Conservation (phyloP, 2,113 vertebrate species). For the Hemicordylus capensis region DNA sequence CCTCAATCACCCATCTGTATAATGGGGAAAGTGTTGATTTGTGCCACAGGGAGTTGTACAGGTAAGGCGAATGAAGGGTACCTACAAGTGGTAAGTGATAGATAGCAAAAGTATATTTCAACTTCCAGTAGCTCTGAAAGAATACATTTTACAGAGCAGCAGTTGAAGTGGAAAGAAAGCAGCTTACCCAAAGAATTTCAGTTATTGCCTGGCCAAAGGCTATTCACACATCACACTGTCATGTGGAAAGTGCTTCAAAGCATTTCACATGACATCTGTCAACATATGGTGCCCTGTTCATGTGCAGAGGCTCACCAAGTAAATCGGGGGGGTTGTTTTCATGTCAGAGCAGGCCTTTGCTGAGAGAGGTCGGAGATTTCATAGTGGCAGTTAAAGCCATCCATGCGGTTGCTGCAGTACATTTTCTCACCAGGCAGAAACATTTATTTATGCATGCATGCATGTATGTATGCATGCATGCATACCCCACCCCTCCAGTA, state of each 20-base stretch:
- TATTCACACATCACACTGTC: background rate
- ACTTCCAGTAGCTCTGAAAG: background rate
- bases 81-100: background rate
- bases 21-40: background rate
- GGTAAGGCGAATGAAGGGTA: background rate
- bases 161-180: background rate
- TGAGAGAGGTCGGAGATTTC: background rate
- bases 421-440: no score
- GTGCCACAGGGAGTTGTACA: background rate
- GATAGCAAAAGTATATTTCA: background rate
- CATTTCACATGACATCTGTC: background rate
- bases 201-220: background rate
- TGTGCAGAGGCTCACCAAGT: background rate
- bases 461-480: no score
- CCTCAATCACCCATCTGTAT: background rate
- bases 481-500: no score
- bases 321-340: background rate
- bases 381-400: background rate
- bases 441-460: no score
- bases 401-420: background rate
- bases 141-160: background rate
- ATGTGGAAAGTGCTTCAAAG: background rate
- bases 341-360: background rate
- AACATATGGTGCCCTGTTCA: background rate
- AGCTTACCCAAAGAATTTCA: background rate